Evolutionary conservation across 2,797 vertebrate genomes (phyloP).

Genomic region (Danio albolineatus): DNA sequence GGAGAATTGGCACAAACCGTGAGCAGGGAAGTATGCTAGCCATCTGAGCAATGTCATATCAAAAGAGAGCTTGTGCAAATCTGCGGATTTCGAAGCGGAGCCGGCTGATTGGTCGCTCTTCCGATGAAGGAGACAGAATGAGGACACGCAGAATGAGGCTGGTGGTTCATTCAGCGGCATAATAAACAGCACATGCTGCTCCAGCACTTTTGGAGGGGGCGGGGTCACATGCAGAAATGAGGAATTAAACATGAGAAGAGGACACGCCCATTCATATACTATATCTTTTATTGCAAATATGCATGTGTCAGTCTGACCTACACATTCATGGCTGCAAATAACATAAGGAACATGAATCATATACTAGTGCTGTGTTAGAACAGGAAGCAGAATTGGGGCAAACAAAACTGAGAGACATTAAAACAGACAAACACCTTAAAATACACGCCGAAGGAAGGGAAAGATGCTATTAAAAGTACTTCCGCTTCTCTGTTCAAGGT

Average conservation of each 20-base stretch:
- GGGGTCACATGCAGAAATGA: neutral
- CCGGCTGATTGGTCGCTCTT: conserved; percentile 33
- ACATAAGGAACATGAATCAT: neutral
- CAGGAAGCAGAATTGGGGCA: neutral
- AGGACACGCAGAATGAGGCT: conserved; percentile 25
- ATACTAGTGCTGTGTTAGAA: neutral
- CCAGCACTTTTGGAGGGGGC: neutral
- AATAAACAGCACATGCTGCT: conserved; percentile 49
- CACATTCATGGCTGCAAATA: neutral
- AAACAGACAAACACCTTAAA: neutral
- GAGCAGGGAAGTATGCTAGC: conserved; percentile 15
- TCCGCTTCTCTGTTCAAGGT: neutral
- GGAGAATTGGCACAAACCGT: conserved; percentile 12
- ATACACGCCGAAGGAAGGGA: neutral
- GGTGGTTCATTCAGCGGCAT: conserved; percentile 43
- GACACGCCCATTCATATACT: neutral
- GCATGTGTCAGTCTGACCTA: neutral
- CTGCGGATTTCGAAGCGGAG: conserved; percentile 5
- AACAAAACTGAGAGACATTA: neutral
- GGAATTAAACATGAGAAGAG: conserved; percentile 24
- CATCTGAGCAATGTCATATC: conserved; percentile 31
- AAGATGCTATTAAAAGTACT: neutral
- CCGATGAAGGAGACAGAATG: conserved; percentile 51
- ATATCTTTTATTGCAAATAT: neutral
- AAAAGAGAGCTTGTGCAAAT: neutral